A percentile compares a stretch with the other conserved stretches of the same genome.
Evolutionary conservation across 1,140 invertebrate species (phyloP).

Genomic region (Drosophila repleta): DNA sequence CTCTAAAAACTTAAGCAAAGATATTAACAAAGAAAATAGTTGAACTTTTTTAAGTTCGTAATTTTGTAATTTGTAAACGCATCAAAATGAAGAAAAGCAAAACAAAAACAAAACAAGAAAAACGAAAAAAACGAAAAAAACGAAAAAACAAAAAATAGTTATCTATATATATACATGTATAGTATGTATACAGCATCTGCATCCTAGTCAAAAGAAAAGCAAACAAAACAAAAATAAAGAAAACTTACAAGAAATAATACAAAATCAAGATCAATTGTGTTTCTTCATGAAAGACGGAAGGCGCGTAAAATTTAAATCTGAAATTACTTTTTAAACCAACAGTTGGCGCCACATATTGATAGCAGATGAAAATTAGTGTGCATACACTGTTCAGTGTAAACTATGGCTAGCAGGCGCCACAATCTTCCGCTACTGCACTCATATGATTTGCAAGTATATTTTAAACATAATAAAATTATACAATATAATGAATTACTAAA

Average conservation of each 20-base stretch:
- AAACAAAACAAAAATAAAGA: slow-evolving; percentile 59
- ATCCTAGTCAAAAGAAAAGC: slow-evolving; percentile 62
- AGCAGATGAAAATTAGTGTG: not conserved
- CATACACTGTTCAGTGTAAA: not conserved
- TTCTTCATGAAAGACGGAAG: not conserved
- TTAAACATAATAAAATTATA: no score
- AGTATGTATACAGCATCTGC: slow-evolving; percentile 48
- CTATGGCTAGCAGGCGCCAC: no score
- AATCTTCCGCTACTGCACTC: no score
- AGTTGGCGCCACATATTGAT: not conserved
- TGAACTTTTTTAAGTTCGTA: slow-evolving; percentile 46
- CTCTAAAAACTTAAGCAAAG: not conserved
- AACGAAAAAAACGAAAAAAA: slow-evolving; percentile 31
- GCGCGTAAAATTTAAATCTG: not conserved
- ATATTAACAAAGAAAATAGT: slow-evolving; percentile 42
- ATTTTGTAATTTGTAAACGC: slow-evolving; percentile 51
- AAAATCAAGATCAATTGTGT: slow-evolving; percentile 22
- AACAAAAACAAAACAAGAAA: slow-evolving; percentile 26
- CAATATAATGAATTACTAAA: no score
- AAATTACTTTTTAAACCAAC: not conserved
- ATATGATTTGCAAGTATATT: no score
- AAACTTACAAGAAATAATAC: slow-evolving; percentile 55
- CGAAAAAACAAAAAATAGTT: slow-evolving; percentile 42
- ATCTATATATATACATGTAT: slow-evolving; percentile 47
- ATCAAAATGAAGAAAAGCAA: slow-evolving; percentile 43